Base-by-base conservation (phyloP, 2,888 invertebrate species). In the Theretra japonica region DNA sequence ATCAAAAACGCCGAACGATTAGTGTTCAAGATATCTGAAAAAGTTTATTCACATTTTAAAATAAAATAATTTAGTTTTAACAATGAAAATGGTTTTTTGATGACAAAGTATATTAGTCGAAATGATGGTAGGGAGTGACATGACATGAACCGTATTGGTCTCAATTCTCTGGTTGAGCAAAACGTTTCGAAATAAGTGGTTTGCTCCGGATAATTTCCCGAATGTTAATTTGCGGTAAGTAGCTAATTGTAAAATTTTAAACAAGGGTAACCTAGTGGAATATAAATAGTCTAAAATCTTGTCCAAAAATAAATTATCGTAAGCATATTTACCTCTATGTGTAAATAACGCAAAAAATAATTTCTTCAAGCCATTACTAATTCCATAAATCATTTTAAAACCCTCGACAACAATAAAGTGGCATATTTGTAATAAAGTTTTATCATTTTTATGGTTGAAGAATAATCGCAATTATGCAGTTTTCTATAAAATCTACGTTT, bases 391-490 rank as follows among this genome's bases (percentile, higher is more conserved):
- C 33, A 33, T 33, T 19, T 33, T 53, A 19, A 53, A 53, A 50
- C 17, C 30, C 21, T 53, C 21, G 41, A 62, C 48, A 23, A 19
- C n/a, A 19, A 70, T 30, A 62, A 70, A 70, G 30, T 30, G 41
- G 23, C 15, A 21, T 21, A 65, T n/a, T 62, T 23, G 62, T 48
- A 65, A 53, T 68, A 68, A 30, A 25, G 15, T n/a, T 65, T 70
- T 58, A 73, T 68, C 68, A 50, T 33, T 50, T 53, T 53, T 33
- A 73, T 70, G 62, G 28, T 50, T 53, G 28, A 50, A 5, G 11
- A 59, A 33, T 50, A 70, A 70, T 68, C 30, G 70, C 59, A 70
- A 70, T 59, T 73, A 68, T 73, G 41, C 65, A 59, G 68, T 70
- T 65, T 71, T 68, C 28, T 57, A 65, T 71, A 30, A 48, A 65